phyloP scores from a whole-genome alignment of 2,113 vertebrate species.

The Macquaria ambigua region DNA sequence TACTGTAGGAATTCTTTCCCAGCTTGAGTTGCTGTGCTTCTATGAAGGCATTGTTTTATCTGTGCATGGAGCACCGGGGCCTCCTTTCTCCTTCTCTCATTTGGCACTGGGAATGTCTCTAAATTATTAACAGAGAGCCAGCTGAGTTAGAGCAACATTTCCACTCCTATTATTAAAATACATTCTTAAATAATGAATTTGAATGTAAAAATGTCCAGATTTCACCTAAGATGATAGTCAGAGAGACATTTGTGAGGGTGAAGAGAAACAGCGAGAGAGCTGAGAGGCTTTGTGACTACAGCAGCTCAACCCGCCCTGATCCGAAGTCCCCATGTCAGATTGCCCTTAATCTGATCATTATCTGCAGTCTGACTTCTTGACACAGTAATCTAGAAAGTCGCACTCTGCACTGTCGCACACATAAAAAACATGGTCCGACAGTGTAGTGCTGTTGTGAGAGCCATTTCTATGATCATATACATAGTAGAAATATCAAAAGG shows the following conservation, averaged over 20 bases:
- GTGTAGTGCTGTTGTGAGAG: background rate
- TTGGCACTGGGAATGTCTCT: background rate
- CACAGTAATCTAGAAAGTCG: conserved; percentile 63
- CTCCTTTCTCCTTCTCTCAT: background rate
- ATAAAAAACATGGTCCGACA: conserved; percentile 9
- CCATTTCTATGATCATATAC: background rate
- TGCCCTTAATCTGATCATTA: conserved; percentile 79
- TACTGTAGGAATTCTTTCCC: conserved; percentile 23
- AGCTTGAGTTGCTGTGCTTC: conserved; percentile 19
- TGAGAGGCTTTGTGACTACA: conserved; percentile 45
- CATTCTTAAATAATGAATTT: conserved; percentile 2
- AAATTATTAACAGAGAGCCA: conserved; percentile 22
- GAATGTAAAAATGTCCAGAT: background rate
- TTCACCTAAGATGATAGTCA: background rate
- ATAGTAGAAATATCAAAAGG: background rate
- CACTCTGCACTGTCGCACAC: background rate
- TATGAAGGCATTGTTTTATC: conserved; percentile 1
- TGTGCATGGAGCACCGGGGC: background rate
- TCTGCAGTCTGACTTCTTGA: conserved; percentile 67
- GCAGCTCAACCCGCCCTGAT: conserved; percentile 51
- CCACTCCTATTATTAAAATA: conserved; percentile 6
- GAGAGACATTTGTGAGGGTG: background rate
- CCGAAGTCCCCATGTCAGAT: conserved; percentile 70
- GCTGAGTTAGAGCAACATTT: background rate
- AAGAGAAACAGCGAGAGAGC: conserved; percentile 15